phyloP scores from a whole-genome alignment of 2,797 vertebrate genomes.

The Onychomys leucogaster region DNA sequence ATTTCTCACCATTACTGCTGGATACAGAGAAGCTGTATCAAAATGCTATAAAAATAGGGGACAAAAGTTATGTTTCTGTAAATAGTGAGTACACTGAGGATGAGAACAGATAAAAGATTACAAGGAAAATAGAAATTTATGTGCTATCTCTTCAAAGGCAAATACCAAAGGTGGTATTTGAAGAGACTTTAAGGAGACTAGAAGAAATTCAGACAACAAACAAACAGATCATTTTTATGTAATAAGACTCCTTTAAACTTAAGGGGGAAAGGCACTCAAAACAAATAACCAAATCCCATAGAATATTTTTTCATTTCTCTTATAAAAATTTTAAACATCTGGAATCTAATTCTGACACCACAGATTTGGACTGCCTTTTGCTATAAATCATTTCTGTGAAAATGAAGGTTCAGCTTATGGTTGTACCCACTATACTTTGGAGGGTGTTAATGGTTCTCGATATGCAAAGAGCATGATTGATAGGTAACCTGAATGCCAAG shows the following conservation, averaged over 20 bases:
- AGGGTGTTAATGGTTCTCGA: background rate
- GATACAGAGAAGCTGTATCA: background rate
- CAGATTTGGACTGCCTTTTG: background rate
- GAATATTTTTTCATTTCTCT: constrained; percentile 44
- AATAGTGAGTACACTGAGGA: background rate
- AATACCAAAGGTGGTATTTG: constrained; percentile 52
- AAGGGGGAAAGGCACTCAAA: background rate
- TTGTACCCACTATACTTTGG: background rate
- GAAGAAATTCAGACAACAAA: constrained; percentile 24
- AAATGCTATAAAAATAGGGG: constrained; percentile 37
- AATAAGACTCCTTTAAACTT: constrained; percentile 27
- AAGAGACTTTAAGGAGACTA: constrained; percentile 23
- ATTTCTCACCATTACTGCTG: background rate
- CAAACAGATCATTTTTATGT: constrained; percentile 46
- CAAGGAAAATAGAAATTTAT: constrained; percentile 39
- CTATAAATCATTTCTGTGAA: background rate
- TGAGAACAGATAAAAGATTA: constrained; percentile 16
- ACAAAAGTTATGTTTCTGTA: background rate
- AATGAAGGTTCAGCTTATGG: background rate
- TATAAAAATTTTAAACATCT: constrained; percentile 39
- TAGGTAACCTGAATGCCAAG: background rate
- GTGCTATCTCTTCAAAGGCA: constrained; percentile 38
- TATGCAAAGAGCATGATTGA: background rate
- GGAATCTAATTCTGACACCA: background rate
- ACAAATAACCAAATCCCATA: constrained; percentile 22